Evolutionary conservation across 2,113 vertebrate species (phyloP), one percentile per base, ranked within the genome.

Genomic region (Passer montanus): DNA sequence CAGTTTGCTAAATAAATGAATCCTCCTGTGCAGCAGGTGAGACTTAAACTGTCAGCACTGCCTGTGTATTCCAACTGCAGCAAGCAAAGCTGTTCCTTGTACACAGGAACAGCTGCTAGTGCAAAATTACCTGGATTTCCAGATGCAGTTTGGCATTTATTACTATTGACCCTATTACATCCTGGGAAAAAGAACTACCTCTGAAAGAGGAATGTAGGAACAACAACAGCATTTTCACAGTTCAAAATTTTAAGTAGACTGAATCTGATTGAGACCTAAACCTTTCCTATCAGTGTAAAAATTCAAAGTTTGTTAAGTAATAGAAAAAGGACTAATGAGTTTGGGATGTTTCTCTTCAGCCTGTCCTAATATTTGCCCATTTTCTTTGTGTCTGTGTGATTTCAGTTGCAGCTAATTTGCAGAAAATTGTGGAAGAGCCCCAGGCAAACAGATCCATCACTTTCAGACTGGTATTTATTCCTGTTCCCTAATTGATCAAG

Each of bases 391-490:
- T 98, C 92, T 96, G 63, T 97, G 15, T 98, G 60, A 83, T 98
- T 98, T 89, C 97, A 99, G 99, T 99, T 98, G 99, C 99, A 97
- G 99, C 99, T 96, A 99, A 99, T 98, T 98, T 99, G 98, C 99
- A 99, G 98, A 99, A 99, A 98, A 99, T 99, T 98, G 99, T 99
- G 77, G 99, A 99, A 94, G 99, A 99, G 96, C 99, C 99, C 97
- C 99, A 99, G 97, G 97, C 98, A 92, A 99, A 99, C 97, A 98
- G 98, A 98, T 99, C 99, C 91, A 99, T 99, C 98, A 99, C 99
- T 97, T 99, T 99, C 97, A 99, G 98, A 97, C 98, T 99, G 99
- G 99, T 99, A 98, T 98, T 99, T 96, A 94, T 89, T 84, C 85
- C 88, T 94, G 66, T 89, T 80, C 88, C 84, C 76, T 96, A 60